Evolutionary conservation across 2,797 vertebrate species (phyloP), one percentile per base, ranked within the genome.

Genomic region (Acropternis orthonyx): DNA sequence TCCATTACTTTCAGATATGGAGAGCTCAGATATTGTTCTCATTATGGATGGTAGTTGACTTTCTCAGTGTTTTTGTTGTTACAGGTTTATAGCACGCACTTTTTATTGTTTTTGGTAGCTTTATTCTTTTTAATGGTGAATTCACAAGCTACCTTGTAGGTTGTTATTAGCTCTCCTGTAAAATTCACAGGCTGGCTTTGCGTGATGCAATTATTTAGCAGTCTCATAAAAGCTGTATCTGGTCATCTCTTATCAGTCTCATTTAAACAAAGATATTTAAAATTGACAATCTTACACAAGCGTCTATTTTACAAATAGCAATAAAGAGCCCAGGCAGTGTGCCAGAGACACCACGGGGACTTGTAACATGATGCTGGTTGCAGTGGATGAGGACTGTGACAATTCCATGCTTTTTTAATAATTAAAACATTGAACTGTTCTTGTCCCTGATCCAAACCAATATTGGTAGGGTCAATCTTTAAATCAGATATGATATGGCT

Each of bases 271-370:
- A 93, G 85, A 78, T 89, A 96, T 93, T 97, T 97, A 93, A 97
- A 97, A 97, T 14, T 95, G 97, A 97, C 97, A 91, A 97, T 97
- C 96, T 96, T 95, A 91, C 82, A 94, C 94, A 92, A 95, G 92
- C 21, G 28, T 95, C 95, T 97, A 97, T 97, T 97, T 98, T 97
- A 96, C 96, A 97, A 98, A 97, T 88, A 95, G 93, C 95, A 96
- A 95, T 98, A 98, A 98, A 98, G 95, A 97, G n/a, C 75, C 83
- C 83, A 49, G 89, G 96, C 96, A 92, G 68, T 2, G 4, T 92
- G 94, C 97, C 97, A 97, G 95, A 69, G 67, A 90, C 79, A 95
- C 94, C 96, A 96, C 4, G 28, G 93, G 95, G 94, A 72, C 90
- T 96, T 97, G 97, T 96, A 98, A 97, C 88, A 73, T 93, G 88